phyloP scores from a whole-genome alignment of 2,113 vertebrate species.

The Oncorhynchus clarkii region DNA sequence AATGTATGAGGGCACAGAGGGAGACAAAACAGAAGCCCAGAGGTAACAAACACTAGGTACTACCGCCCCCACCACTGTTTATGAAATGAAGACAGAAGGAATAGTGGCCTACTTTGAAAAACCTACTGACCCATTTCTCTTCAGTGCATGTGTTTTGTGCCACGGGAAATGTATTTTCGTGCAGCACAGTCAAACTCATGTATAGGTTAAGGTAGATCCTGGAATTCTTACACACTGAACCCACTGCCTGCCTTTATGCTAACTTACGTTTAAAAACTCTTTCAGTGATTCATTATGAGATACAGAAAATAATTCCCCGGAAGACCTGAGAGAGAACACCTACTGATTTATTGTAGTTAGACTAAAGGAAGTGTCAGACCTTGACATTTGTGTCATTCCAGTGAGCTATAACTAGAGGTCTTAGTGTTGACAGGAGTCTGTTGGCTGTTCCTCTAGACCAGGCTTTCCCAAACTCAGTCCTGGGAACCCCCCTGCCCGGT shows the following conservation, averaged over 20 bases:
- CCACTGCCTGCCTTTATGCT: neutral
- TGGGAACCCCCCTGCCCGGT: too few species aligned
- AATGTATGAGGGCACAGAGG: neutral
- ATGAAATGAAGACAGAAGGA: constrained; percentile 10
- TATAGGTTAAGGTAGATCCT: neutral
- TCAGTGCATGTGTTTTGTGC: neutral
- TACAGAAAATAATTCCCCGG: neutral
- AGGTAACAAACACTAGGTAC: neutral
- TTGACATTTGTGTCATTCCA: neutral
- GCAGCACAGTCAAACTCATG: neutral
- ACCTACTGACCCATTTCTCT: constrained; percentile 35
- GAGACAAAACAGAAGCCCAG: neutral
- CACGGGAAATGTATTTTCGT: neutral
- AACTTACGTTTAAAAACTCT: neutral
- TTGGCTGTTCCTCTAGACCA: neutral
- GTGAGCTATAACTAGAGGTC: neutral
- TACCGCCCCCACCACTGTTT: neutral
- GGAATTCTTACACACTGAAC: neutral
- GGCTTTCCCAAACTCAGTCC: too few species aligned
- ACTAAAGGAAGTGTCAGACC: neutral
- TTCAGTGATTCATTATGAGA: neutral
- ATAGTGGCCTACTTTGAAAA: constrained; percentile 21
- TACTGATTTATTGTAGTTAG: neutral
- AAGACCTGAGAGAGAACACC: neutral
- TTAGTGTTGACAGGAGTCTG: neutral